A percentile compares a stretch with the other conserved stretches of the same genome.
These are phyloP conservation scores for Istiophorus platypterus DNA, from an alignment of 2,113 vertebrate genomes.

Conservation along the genomic window DNA sequence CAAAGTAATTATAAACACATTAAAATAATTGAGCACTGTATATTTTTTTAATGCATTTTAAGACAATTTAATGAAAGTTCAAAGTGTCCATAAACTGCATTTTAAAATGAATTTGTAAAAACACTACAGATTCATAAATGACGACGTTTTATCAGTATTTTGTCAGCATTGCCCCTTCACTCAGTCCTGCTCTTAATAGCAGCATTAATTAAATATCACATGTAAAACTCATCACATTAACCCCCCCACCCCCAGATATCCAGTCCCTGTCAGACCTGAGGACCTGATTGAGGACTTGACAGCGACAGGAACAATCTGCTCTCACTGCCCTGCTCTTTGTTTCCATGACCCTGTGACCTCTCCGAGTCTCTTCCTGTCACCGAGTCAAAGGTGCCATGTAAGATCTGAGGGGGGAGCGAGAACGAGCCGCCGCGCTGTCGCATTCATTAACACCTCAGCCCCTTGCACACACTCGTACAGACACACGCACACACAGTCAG, in stretches of 20 bases:
- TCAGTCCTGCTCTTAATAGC: too few species aligned
- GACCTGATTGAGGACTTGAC: constrained; percentile 41
- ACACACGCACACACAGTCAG: neutral
- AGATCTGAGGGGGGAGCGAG: constrained; percentile 44
- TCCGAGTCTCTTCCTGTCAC: constrained; percentile 15
- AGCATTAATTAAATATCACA: constrained; percentile 16
- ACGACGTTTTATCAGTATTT: too few species aligned
- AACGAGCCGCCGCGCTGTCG: constrained; percentile 34
- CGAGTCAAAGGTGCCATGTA: constrained; percentile 47
- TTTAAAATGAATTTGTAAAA: too few species aligned
- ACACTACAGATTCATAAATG: too few species aligned
- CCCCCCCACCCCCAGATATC: neutral
- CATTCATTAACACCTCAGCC: constrained; percentile 46
- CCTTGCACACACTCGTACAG: constrained; percentile 6
- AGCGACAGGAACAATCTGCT: constrained; percentile 46
- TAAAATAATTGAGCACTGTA: too few species aligned
- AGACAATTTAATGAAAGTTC: too few species aligned
- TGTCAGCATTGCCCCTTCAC: neutral
- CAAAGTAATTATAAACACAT: too few species aligned
- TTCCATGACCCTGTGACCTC: constrained; percentile 13
- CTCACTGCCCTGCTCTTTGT: neutral
- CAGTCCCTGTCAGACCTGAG: constrained; percentile 11
- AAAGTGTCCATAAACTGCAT: too few species aligned
- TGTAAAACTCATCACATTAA: neutral
- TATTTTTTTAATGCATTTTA: too few species aligned